Percentiles rank a stretch among this genome's conserved stretches.
These are phyloP conservation scores for Caenorhabditis afra DNA, from an alignment of 2,888 invertebrate species.

Conservation along the genomic window DNA sequence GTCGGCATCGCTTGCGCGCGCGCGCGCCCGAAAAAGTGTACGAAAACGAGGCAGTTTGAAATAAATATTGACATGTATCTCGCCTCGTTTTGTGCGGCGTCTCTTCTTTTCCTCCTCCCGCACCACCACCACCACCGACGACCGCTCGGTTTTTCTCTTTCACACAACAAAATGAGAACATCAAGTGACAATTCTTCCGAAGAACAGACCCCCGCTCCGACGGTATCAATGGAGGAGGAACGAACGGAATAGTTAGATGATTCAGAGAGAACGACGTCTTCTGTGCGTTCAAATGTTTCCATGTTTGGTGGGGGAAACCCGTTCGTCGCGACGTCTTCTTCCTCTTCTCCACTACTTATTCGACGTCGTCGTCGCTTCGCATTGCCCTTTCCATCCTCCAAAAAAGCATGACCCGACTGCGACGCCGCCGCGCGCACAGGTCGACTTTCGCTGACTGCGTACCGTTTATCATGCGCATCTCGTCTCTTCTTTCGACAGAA, in stretches of 20 bases:
- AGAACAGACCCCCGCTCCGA: not conserved
- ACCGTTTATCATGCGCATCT: constrained; percentile 14
- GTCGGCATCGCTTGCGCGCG: constrained; percentile 34
- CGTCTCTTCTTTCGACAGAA: constrained; percentile 13
- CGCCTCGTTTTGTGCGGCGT: constrained; percentile 8
- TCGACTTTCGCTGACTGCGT: constrained; percentile 21
- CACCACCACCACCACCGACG: constrained; percentile 16
- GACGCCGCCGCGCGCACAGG: constrained; percentile 5
- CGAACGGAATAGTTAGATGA: not conserved
- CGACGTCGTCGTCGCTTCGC: too few species aligned
- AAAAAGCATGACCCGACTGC: constrained; percentile 23
- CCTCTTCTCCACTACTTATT: too few species aligned
- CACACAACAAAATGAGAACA: constrained; percentile 49
- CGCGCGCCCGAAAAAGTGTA: constrained; percentile 53
- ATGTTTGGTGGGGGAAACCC: constrained; percentile 9
- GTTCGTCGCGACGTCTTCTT: constrained; percentile 7
- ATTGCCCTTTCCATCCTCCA: constrained; percentile 12
- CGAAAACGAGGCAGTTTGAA: constrained; percentile 60
- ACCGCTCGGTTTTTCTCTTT: constrained; percentile 30
- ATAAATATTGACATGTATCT: constrained; percentile 61
- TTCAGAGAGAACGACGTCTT: not conserved
- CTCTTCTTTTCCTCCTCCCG: constrained; percentile 5
- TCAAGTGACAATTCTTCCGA: constrained; percentile 21
- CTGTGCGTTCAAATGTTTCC: constrained; percentile 9
- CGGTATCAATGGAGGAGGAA: not conserved